phyloP scores from a whole-genome alignment of 2,888 invertebrate species.

The Lacanobia oleracea region DNA sequence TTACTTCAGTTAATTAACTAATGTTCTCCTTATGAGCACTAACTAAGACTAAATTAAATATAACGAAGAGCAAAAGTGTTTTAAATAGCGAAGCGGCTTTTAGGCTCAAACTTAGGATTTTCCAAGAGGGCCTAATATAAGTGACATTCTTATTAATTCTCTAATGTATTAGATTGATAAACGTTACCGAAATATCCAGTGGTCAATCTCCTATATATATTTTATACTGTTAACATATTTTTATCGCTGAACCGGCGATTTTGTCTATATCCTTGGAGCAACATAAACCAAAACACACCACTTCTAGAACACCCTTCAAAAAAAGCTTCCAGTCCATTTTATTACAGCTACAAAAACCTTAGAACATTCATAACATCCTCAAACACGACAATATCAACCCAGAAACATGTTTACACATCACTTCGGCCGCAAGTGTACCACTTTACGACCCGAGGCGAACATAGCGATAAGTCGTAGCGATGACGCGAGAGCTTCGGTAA shows the following conservation, averaged over 20 bases:
- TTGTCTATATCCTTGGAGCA: background rate
- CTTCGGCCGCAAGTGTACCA: conserved; percentile 63
- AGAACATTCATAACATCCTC: conserved; percentile 44
- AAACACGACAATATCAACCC: conserved; percentile 49
- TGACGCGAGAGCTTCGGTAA: conserved; percentile 69
- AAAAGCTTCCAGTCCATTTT: conserved; percentile 36
- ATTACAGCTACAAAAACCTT: conserved; percentile 40
- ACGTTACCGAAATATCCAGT: no score
- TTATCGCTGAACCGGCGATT: background rate
- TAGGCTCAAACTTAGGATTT: background rate
- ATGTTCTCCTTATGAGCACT: conserved; percentile 1
- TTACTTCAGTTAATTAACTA: background rate
- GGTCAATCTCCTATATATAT: background rate
- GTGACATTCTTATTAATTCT: background rate
- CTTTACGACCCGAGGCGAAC: conserved; percentile 64
- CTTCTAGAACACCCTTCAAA: background rate
- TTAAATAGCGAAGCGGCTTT: background rate
- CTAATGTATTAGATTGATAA: background rate
- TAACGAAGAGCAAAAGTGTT: background rate
- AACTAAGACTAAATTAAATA: conserved; percentile 1
- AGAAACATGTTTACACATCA: conserved; percentile 43
- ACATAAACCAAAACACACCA: background rate
- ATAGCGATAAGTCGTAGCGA: conserved; percentile 69
- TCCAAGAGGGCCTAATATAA: background rate
- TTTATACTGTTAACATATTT: background rate